Conservation (phyloP, 2,113 vertebrate genomes). For the Polypterus senegalus region DNA sequence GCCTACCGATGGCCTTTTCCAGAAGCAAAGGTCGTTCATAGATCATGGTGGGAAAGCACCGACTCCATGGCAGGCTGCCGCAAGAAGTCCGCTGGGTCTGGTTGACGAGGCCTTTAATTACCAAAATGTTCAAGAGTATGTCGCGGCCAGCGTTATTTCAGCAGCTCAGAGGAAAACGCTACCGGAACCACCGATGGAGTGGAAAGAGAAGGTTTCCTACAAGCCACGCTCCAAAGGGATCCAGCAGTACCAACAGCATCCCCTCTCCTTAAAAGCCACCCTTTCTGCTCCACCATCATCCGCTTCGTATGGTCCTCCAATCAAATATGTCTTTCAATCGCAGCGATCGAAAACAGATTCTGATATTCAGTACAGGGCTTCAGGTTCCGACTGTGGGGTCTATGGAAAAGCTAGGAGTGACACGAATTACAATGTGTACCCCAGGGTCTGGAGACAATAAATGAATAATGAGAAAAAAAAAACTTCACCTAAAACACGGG, state of each 20-base stretch:
- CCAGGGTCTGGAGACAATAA: slow-evolving; percentile 59
- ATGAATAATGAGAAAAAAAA: slow-evolving; percentile 20
- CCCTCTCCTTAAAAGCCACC: slow-evolving; percentile 34
- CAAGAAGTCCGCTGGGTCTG: slow-evolving; percentile 70
- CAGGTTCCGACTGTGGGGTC: slow-evolving; percentile 47
- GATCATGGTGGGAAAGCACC: slow-evolving; percentile 51
- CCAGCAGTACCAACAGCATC: slow-evolving; percentile 23
- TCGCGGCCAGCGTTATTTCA: slow-evolving; percentile 62
- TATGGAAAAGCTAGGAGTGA: slow-evolving; percentile 29
- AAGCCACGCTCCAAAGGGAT: slow-evolving; percentile 30
- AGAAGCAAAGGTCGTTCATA: slow-evolving; percentile 32
- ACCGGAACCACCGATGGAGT: slow-evolving; percentile 55
- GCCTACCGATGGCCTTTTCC: slow-evolving; percentile 25
- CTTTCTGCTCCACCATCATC: slow-evolving; percentile 26
- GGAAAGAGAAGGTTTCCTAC: slow-evolving; percentile 57
- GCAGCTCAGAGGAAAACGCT: slow-evolving; percentile 73
- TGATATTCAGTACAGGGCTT: slow-evolving; percentile 35
- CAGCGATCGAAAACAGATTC: slow-evolving; percentile 52
- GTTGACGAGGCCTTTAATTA: slow-evolving; percentile 76
- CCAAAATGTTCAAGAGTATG: slow-evolving; percentile 63
- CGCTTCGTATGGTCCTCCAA: slow-evolving; percentile 40
- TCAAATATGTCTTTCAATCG: slow-evolving; percentile 44
- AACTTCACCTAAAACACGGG: too few species aligned
- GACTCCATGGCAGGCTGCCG: slow-evolving; percentile 83
- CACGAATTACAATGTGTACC: slow-evolving; percentile 55